Percentiles rank a stretch among this genome's conserved stretches.
Conservation (phyloP, 2,888 invertebrate species). For the Poecilobothrus nobilitatus region DNA sequence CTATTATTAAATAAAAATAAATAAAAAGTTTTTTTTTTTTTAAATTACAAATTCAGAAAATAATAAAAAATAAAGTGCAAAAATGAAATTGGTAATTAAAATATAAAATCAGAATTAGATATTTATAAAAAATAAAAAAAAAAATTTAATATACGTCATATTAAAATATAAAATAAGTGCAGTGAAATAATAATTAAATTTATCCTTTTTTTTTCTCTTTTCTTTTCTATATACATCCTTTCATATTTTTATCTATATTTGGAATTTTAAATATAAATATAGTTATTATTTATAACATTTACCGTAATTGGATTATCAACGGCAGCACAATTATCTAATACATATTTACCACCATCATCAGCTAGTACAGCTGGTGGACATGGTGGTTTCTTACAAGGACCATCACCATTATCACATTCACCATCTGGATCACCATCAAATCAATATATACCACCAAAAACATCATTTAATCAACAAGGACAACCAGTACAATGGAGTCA, state of each 20-base stretch:
- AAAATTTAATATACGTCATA: too few species aligned
- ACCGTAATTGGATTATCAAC: slow-evolving; percentile 24
- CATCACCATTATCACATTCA: slow-evolving; percentile 22
- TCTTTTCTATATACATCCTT: not conserved
- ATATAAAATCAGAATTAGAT: too few species aligned
- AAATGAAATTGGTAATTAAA: too few species aligned
- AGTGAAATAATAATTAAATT: not conserved
- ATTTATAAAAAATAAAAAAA: too few species aligned
- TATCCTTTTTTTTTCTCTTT: not conserved
- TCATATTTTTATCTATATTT: not conserved
- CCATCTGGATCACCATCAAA: slow-evolving; percentile 25
- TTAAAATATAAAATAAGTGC: not conserved
- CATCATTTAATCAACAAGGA: slow-evolving; percentile 24
- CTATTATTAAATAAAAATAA: too few species aligned
- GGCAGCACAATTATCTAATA: slow-evolving; percentile 31
- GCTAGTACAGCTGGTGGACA: slow-evolving; percentile 27
- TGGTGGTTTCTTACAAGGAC: slow-evolving; percentile 25
- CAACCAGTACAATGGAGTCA: slow-evolving; percentile 19
- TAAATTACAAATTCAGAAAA: too few species aligned
- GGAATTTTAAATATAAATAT: slow-evolving; percentile 18
- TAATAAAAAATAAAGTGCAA: too few species aligned
- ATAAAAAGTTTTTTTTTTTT: too few species aligned
- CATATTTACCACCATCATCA: slow-evolving; percentile 35
- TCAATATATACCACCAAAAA: slow-evolving; percentile 31
- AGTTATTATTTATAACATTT: slow-evolving; percentile 22